Percentiles rank a stretch among this genome's conserved stretches.
phyloP scores from a whole-genome alignment of 2,113 vertebrate species.

The Charadrius vociferus region DNA sequence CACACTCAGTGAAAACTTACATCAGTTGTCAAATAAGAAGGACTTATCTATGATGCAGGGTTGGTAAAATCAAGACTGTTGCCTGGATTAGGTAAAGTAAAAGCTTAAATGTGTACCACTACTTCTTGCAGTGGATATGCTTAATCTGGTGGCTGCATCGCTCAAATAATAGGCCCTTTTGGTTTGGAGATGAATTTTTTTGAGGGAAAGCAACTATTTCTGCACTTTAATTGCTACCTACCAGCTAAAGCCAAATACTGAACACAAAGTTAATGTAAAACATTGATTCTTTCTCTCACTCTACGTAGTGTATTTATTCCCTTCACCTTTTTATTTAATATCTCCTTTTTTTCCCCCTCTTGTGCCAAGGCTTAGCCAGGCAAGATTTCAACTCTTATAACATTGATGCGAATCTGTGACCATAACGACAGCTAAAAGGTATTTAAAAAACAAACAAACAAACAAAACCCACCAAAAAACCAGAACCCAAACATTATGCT shows the following conservation, averaged over 20 bases:
- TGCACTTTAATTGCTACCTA: background rate
- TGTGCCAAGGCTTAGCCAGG: background rate
- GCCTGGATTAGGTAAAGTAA: background rate
- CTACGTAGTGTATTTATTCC: background rate
- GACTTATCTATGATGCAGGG: background rate
- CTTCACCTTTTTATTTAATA: background rate
- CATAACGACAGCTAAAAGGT: background rate
- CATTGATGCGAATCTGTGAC: background rate
- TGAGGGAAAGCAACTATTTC: background rate
- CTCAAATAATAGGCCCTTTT: background rate
- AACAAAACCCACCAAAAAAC: background rate
- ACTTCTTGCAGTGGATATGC: background rate
- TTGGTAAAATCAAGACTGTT: background rate
- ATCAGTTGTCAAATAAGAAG: background rate
- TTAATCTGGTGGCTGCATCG: background rate
- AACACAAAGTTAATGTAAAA: background rate
- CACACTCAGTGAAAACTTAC: background rate
- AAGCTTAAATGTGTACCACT: background rate
- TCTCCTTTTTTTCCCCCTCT: background rate
- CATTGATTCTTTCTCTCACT: background rate
- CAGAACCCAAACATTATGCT: rapidly evolving
- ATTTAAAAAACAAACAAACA: background rate
- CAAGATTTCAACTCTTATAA: background rate
- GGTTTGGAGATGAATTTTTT: background rate
- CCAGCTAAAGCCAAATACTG: background rate